phyloP scores from a whole-genome alignment of 2,797 vertebrate genomes.

The Tenualosa thibaudeaui region DNA sequence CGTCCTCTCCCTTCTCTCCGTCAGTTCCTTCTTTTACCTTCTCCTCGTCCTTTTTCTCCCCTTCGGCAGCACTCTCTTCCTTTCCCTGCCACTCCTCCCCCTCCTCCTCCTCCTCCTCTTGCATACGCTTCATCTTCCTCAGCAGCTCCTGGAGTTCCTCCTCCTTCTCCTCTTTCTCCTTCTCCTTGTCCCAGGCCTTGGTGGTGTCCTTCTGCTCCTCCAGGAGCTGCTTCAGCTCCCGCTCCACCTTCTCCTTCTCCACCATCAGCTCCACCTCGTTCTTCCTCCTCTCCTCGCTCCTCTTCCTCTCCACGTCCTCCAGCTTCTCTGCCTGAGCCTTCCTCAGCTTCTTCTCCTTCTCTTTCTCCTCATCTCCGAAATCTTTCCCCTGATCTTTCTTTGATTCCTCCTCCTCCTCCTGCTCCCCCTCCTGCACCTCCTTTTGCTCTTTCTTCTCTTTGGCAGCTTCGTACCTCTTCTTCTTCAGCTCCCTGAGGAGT shows the following conservation, averaged over 20 bases:
- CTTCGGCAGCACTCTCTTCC: slow-evolving; percentile 32
- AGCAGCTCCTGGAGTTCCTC: slow-evolving; percentile 74
- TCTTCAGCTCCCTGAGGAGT: slow-evolving; percentile 69
- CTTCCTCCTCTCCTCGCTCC: slow-evolving; percentile 44
- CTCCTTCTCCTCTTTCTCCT: slow-evolving; percentile 58
- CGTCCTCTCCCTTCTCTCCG: background rate
- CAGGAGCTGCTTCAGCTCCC: slow-evolving; percentile 62
- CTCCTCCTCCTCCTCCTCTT: slow-evolving; percentile 49
- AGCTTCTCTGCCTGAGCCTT: slow-evolving; percentile 47
- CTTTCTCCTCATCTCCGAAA: slow-evolving; percentile 1
- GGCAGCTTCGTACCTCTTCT: slow-evolving; percentile 62
- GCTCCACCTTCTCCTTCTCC: slow-evolving; percentile 45
- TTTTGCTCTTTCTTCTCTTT: slow-evolving; percentile 60
- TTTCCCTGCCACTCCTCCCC: slow-evolving; percentile 31
- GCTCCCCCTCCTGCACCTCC: slow-evolving; percentile 37
- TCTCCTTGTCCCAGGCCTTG: slow-evolving; percentile 56
- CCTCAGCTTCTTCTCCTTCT: slow-evolving; percentile 57
- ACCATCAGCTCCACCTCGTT: slow-evolving; percentile 56
- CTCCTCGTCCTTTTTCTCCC: background rate
- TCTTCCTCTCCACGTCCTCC: slow-evolving; percentile 53
- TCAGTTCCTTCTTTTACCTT: slow-evolving; percentile 35
- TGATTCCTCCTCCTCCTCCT: slow-evolving; percentile 38
- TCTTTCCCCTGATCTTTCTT: slow-evolving; percentile 26
- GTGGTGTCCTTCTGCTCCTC: slow-evolving; percentile 35
- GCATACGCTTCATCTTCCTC: slow-evolving; percentile 67